Evolutionary conservation across 2,113 vertebrate species (phyloP).

Genomic region (Mionectes macconnelli): DNA sequence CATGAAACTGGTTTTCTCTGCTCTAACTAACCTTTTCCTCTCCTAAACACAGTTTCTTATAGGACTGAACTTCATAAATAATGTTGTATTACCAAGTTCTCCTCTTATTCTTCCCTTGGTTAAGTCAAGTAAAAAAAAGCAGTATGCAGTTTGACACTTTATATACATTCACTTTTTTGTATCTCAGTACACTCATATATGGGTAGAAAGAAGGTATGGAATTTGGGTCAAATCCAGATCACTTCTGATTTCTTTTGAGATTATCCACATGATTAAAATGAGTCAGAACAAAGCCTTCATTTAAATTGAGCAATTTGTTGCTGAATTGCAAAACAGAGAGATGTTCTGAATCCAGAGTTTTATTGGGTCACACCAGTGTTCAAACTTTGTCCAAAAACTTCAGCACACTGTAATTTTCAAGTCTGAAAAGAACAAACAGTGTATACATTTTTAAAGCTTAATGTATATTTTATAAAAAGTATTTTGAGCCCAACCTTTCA

Average conservation of each 20-base stretch:
- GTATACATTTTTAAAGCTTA: not conserved
- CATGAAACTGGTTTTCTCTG: not conserved
- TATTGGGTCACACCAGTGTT: not conserved
- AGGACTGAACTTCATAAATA: slow-evolving; percentile 14
- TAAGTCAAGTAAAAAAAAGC: not conserved
- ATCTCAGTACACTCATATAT: not conserved
- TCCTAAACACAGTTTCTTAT: not conserved
- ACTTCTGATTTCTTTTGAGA: slow-evolving; percentile 25
- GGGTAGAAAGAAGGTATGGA: not conserved
- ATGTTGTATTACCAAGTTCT: not conserved
- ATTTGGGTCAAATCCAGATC: slow-evolving; percentile 14
- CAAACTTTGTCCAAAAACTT: not conserved
- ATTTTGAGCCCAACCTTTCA: not conserved
- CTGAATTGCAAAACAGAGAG: not conserved
- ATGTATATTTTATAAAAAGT: not conserved
- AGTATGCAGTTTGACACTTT: not conserved
- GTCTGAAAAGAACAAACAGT: not conserved
- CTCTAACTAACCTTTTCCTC: slow-evolving; percentile 7
- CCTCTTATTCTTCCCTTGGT: not conserved
- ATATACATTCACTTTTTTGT: not conserved
- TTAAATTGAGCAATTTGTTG: not conserved
- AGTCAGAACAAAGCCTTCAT: slow-evolving; percentile 12
- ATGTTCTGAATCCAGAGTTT: not conserved
- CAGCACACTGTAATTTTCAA: not conserved
- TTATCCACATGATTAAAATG: slow-evolving; percentile 4